phyloP scores from a whole-genome alignment of 2,797 vertebrate species.

The Pangasius mekongensis region DNA sequence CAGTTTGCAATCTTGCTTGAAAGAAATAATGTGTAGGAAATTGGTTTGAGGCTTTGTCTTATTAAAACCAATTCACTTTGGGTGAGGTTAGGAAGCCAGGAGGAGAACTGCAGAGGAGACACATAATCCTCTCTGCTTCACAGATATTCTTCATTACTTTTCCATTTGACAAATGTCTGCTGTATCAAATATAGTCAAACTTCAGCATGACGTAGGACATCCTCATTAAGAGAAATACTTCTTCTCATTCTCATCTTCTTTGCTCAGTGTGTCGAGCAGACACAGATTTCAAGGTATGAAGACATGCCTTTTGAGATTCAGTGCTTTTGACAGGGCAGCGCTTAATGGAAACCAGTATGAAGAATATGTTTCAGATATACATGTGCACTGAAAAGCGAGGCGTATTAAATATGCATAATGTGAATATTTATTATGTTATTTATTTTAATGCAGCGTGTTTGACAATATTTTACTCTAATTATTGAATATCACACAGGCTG shows the following conservation, averaged over 20 bases:
- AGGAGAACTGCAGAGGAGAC: slow-evolving; percentile 3
- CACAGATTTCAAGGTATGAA: neutral
- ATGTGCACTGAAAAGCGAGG: neutral
- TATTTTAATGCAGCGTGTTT: slow-evolving; percentile 1
- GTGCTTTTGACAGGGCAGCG: neutral
- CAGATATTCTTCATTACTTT: slow-evolving; percentile 17
- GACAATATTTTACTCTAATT: slow-evolving; percentile 19
- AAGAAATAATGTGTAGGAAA: slow-evolving; percentile 38
- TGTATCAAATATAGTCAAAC: slow-evolving; percentile 24
- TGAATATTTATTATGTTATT: neutral
- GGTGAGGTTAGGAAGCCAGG: slow-evolving; percentile 18
- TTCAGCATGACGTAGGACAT: slow-evolving; percentile 13
- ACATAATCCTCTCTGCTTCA: neutral
- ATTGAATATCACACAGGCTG: neutral
- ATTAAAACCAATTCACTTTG: slow-evolving; percentile 48
- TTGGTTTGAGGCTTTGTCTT: slow-evolving; percentile 42
- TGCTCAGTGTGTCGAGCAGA: slow-evolving; percentile 2
- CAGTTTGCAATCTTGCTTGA: slow-evolving; percentile 42
- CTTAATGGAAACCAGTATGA: slow-evolving; percentile 5
- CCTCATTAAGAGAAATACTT: slow-evolving; percentile 21
- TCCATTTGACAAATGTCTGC: slow-evolving; percentile 6
- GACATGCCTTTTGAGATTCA: neutral
- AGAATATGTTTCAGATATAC: slow-evolving; percentile 10
- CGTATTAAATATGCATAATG: slow-evolving; percentile 8
- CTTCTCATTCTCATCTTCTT: neutral